Base-by-base conservation (phyloP, 2,888 invertebrate genomes). In the Diplazon laetatorius region DNA sequence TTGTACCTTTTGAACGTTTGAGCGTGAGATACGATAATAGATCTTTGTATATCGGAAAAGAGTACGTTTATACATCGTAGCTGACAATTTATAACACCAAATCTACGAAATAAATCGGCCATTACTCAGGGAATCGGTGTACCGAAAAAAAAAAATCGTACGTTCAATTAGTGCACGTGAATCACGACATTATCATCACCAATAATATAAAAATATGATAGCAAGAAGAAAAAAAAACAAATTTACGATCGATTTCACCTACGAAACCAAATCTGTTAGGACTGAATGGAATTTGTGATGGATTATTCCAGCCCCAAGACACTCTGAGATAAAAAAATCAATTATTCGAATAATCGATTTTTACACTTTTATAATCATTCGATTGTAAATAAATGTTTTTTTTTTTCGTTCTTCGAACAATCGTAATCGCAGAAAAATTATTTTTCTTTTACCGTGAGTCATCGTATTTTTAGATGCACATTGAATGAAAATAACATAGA, bases 91-190 rank as follows among this genome's bases (percentile, higher is more conserved):
- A 35, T 68, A 79, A 82, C 81, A 82, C 80, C 82, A 81, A 82
- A 78, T 66, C 57, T 85, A 82, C 73, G 55, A 57, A 63, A 80
- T 83, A 79, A 52, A 82, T 82, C 82, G 83, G 78, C 81, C 82
- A 57, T 66, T 65, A 84, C 86, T 87, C 87, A 87, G 87, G 87
- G 85, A 87, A 82, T 83, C 84, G 78, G 79, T 80, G 84, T 84
- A 78, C 78, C 25, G 63, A 22, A n/a, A 25, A 60, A 57, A 69
- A 35, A 46, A 46, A 44, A 35, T 18, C 10, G 50, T 4, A 22
- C 5, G 22, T 12, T 22, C 14, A 8, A 25, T 25, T 52, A 25
- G 25, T 25, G 14, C 30, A 55, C 16, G 30, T 6, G 4, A 30
- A 6, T n/a, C n/a, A 55, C 0, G 50, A 12, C 50, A 16, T 12